These are phyloP conservation scores for Agrotis puta DNA, from an alignment of 2,888 invertebrate genomes.

Conservation along the genomic window DNA sequence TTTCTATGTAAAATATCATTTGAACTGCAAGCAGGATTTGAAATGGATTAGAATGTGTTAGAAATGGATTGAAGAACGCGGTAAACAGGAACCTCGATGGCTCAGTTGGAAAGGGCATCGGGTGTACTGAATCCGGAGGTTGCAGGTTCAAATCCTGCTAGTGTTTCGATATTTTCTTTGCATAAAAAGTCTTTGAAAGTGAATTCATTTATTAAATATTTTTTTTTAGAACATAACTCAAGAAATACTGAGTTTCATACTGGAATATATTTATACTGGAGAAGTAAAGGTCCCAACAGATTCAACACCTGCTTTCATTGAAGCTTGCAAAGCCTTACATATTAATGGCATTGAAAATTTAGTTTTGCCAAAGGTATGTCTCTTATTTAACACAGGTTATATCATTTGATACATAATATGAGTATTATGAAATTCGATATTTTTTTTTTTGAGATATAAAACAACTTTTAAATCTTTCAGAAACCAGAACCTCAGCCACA, in stretches of 20 bases:
- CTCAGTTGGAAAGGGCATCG: no score
- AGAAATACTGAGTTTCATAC: slow-evolving; percentile 73
- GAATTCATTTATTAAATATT: no score
- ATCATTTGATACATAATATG: no score
- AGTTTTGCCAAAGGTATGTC: slow-evolving; percentile 52
- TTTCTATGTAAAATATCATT: no score
- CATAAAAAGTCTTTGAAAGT: no score
- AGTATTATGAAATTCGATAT: background rate
- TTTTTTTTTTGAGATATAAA: background rate
- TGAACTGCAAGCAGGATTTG: no score
- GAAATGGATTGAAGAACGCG: no score
- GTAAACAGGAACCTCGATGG: no score
- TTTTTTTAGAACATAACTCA: slow-evolving; percentile 80
- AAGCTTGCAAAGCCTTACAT: slow-evolving; percentile 76
- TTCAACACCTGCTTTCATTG: slow-evolving; percentile 74
- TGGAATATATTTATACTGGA: slow-evolving; percentile 87
- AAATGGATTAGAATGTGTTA: no score
- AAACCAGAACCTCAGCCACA: slow-evolving; percentile 12
- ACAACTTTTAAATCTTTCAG: slow-evolving; percentile 28
- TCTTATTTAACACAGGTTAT: background rate
- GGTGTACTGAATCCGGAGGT: no score
- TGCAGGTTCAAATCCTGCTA: no score
- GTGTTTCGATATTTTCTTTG: no score
- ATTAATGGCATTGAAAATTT: slow-evolving; percentile 75
- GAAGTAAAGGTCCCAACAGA: slow-evolving; percentile 78